Base-by-base conservation (phyloP, 2,888 invertebrate species). In the Ochlodes sylvanus region DNA sequence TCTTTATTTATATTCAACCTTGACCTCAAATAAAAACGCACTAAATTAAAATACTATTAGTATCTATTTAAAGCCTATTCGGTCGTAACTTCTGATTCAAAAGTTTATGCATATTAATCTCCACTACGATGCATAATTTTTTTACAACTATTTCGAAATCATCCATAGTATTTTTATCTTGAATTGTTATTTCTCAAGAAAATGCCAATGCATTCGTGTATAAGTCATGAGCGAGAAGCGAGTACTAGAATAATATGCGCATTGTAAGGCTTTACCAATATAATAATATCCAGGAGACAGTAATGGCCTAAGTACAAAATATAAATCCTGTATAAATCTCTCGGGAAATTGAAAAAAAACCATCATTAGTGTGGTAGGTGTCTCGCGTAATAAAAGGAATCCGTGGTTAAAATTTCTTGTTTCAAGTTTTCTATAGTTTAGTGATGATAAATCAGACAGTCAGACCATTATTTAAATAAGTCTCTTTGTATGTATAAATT, bases 111-210 rank as follows among this genome's bases (percentile, higher is more conserved):
- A 52, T 52, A 19, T 10, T 19, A 38, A 38, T 38, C 1, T 52
- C 14, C 12, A 3, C 7, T 34, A 19, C 50, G 73, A 73, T 75
- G 78, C 73, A 75, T 77, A 75, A 70, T 68, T 70, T 68, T n/a
- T 76, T 76, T 76, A 78, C 77, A 76, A 71, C 70, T 82, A 77
- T 79, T 79, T 75, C 76, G 81, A 84, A 79, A 54, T 54, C 19
- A 50, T 3, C 19, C 50, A 50, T 76, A 76, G 75, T 78, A 78
- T 81, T 84, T 84, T 80, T 77, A 79, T 82, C 81, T 83, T 82
- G 78, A 79, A 72, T 76, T 77, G 84, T 85, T 82, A 82, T 82
- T 80, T 80, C 77, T 78, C 74, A 76, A 69, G 72, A 73, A 75
- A 75, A 73, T 74, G 75, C 74, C 75, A 79, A 80, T 75, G 67